A percentile compares a stretch with the other conserved stretches of the same genome.
Evolutionary conservation across 2,113 vertebrate species (phyloP).

Genomic region (Phalacrocorax carbo): DNA sequence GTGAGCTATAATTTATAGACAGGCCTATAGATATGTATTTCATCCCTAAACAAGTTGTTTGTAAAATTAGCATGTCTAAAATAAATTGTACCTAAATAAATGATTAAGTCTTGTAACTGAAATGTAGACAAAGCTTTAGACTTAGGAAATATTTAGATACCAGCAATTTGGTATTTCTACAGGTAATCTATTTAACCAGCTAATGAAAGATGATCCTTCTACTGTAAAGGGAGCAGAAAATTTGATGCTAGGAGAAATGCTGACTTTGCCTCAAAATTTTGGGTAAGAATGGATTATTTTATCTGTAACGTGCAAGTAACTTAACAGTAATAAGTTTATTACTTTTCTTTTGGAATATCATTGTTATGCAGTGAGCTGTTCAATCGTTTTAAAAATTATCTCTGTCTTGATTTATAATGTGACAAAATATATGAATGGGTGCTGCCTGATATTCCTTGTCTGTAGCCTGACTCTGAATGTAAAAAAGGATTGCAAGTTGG

Average conservation of each 20-base stretch:
- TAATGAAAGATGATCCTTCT: constrained; percentile 94
- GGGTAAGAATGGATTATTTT: constrained; percentile 78
- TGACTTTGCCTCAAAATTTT: constrained; percentile 97
- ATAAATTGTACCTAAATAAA: background rate
- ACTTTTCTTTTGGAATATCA: background rate
- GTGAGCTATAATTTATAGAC: background rate
- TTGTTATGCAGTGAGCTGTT: background rate
- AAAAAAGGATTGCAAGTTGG: background rate
- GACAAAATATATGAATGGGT: background rate
- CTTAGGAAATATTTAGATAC: background rate
- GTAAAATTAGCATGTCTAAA: background rate
- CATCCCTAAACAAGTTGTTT: background rate
- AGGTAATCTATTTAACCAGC: constrained; percentile 89
- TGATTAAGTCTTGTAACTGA: background rate
- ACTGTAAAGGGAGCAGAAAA: constrained; percentile 92
- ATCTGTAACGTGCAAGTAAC: background rate
- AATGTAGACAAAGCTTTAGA: background rate
- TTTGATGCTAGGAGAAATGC: constrained; percentile 97
- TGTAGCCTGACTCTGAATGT: background rate
- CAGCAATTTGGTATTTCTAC: constrained; percentile 6
- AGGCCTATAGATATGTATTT: background rate
- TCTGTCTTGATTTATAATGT: background rate
- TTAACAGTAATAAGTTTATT: background rate
- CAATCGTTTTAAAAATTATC: background rate
- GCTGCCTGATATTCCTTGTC: background rate